These are phyloP conservation scores for Characodon lateralis DNA, from an alignment of 2,797 vertebrate species.

Conservation along the genomic window DNA sequence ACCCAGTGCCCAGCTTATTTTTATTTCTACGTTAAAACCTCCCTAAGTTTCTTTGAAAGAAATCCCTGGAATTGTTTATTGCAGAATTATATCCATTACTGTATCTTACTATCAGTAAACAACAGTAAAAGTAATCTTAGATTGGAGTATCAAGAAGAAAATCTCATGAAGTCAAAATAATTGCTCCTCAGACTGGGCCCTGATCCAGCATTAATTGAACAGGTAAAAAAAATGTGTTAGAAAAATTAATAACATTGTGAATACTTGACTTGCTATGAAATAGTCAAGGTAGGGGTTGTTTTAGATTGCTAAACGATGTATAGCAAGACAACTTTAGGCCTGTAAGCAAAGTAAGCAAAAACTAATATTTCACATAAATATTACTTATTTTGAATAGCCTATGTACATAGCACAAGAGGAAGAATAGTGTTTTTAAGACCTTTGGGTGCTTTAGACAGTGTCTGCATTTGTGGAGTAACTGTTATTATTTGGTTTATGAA, in stretches of 20 bases:
- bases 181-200: neutral
- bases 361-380: neutral
- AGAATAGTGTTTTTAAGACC: neutral
- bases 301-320: neutral
- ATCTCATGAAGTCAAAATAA: neutral
- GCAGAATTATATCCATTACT: neutral
- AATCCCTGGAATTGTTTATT: neutral
- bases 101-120: neutral
- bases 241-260: too few relatives aligned
- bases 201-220: neutral
- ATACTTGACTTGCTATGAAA: too few relatives aligned
- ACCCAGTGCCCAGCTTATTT: constrained; percentile 5
- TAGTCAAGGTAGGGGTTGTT: neutral
- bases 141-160: neutral
- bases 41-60: neutral
- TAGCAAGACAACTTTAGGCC: neutral
- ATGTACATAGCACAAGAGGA: neutral
- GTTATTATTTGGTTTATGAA: neutral
- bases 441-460: too few relatives aligned
- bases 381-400: neutral
- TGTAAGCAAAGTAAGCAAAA: neutral
- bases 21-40: constrained; percentile 31
- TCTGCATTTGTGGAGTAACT: neutral
- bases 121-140: neutral
- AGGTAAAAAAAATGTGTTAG: neutral